Base-by-base conservation (phyloP, 2,113 vertebrate genomes). In the Oncorhynchus gorbuscha region DNA sequence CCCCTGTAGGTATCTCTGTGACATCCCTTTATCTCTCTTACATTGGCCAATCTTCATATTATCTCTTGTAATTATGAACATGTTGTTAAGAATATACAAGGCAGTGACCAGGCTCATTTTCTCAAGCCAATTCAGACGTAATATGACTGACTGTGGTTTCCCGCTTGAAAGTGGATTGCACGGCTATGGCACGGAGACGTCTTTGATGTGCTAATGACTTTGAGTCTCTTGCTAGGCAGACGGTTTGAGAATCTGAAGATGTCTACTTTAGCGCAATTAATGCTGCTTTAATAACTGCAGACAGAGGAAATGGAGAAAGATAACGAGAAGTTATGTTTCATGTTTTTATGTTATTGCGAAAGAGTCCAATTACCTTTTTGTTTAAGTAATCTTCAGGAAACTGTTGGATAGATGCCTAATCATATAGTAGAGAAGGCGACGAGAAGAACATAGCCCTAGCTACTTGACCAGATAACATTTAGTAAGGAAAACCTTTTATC, bases 181-280 rank as follows among this genome's bases (percentile, higher is more conserved):
- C 74, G 58, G 48, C 45, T 69, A n/a, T n/a, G 30, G 66, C 48
- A 64, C 48, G 32, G 64, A 66, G 71, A 71, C 20, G 26, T 65
- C 80, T 83, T 84, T 84, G 79, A 86, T 83, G 76, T 84, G 82
- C 61, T 83, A 72, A 78, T 85, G 71, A 81, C 77, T 58, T 62
- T 2, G 39, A 45, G 39, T 11, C 9, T 69, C 55, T 65, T 76
- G 13, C 66, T 74, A 79, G 67, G 69, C 67, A 35, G 61, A 72
- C 16, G 67, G 72, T 24, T 55, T 67, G 61, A 59, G 71, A 39
- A 74, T 55, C 74, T 9, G 67, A 59, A 82, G 74, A 76, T 51
- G 18, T 82, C 59, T 75, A 48, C 58, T 26, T 48, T 69, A 64
- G 45, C 30, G 62, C 49, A 67, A 81, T 86, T 80, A 77, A 62